Percentiles rank a stretch among this genome's conserved stretches.
Evolutionary conservation across 2,797 vertebrate species (phyloP).

Genomic region (Peromyscus aztecus): DNA sequence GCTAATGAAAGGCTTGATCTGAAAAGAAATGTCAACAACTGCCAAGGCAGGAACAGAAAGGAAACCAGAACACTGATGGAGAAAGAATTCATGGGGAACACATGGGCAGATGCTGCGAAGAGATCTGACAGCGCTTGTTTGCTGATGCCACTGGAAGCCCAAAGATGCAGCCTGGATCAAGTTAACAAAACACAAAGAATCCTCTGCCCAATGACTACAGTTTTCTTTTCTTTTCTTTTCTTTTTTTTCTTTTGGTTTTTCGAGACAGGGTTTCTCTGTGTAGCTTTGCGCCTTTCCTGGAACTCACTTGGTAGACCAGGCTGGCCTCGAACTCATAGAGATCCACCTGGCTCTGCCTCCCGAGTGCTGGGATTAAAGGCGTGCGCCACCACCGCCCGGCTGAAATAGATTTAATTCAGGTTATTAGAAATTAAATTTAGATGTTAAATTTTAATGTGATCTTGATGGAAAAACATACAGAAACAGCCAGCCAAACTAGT

Average conservation of each 20-base stretch:
- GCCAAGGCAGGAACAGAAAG: slow-evolving; percentile 8
- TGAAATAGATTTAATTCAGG: slow-evolving; percentile 35
- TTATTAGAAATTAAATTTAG: slow-evolving; percentile 63
- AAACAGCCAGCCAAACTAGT: too few species aligned
- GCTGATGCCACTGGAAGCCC: rapidly evolving
- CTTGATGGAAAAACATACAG: too few species aligned
- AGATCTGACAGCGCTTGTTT: rapidly evolving
- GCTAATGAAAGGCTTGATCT: slow-evolving; percentile 54
- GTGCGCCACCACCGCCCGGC: too few species aligned
- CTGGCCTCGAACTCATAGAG: too few species aligned
- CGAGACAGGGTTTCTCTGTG: too few species aligned
- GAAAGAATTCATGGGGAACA: not conserved
- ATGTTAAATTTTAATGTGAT: slow-evolving; percentile 47
- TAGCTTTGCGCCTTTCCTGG: too few species aligned
- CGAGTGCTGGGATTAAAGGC: too few species aligned
- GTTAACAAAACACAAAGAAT: not conserved
- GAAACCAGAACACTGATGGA: not conserved
- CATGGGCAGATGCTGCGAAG: not conserved
- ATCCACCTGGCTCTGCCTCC: too few species aligned
- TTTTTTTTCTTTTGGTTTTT: too few species aligned
- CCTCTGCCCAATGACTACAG: not conserved
- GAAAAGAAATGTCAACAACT: slow-evolving; percentile 58
- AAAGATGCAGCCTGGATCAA: not conserved
- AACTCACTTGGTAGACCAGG: too few species aligned
- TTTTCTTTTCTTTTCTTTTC: too few species aligned